Base-by-base conservation (phyloP, 2,113 vertebrate genomes). In the Austrofundulus limnaeus region DNA sequence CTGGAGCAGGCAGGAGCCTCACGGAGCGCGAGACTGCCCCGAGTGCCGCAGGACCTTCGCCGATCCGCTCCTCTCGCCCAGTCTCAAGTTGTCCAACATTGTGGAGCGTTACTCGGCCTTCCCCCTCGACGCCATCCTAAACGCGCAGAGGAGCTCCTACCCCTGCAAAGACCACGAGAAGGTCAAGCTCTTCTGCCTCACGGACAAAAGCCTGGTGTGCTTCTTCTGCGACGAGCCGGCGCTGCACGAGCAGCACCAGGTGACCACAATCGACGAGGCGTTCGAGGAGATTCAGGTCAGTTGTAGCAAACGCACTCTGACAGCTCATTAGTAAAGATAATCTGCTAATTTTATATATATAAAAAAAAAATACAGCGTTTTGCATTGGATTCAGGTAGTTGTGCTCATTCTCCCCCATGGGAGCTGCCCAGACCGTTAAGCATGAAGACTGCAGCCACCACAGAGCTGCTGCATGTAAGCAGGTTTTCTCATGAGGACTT, bases 121-220 rank as follows among this genome's bases (percentile, higher is more conserved):
- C 88, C 97, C 97, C 0, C 89, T 98, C 65, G 96, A 99, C 11
- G 96, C 96, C 81, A 94, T 98, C 87, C 94, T 98, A 31, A 94
- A 92, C 0, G 95, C 95, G n/a, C 96, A 95, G 77, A 91, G 96
- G 67, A 94, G 90, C 91, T 91, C 94, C 19, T 94, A 95, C 75
- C 94, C 96, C 51, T 99, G 97, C 90, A 96, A 98, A 86, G 97
- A 97, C 87, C 97, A 99, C 58, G 96, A 95, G 89, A 98, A 97
- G 90, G 97, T 97, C 82, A 96, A 98, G 90, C 95, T 99, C 82
- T 99, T 99, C 92, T 99, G 97, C 91, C 95, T 99, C 65, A 95
- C 93, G 0, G 97, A 99, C 91, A 95, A 96, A 24, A 93, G 93
- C 2, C 90, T 99, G 20, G 93, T 99, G 81, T 99, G 97, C 87